Base-by-base conservation (phyloP, 2,797 vertebrate species). In the Threskiornis aethiopicus region DNA sequence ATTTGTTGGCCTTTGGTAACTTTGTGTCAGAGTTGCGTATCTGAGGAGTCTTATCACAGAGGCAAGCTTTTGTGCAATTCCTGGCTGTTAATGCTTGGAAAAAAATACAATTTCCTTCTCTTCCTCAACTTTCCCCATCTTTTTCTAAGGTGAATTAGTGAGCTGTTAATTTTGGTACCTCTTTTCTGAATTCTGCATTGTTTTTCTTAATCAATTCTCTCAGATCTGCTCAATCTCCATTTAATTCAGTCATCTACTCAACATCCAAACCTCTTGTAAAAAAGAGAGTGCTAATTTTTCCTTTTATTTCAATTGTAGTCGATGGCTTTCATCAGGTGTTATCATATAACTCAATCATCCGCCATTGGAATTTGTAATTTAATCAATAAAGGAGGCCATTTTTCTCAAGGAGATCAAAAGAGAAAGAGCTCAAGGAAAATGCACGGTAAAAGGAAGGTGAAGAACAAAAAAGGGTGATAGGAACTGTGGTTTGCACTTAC, bases 241-340 rank as follows among this genome's bases (percentile, higher is more conserved):
- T 94, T 97, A 96, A 94, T 97, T 97, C 79, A 87, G 72, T 86
- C 92, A 95, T 59, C 86, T 91, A 92, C 92, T 96, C 81, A 94
- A 88, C 89, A 93, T 76, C 75, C 85, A 89, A 94, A 89, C 55
- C 75, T 90, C 94, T 90, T 96, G 69, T 95, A 95, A 93, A 95
- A 92, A 89, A 84, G 59, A 95, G 65, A 81, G 64, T 78, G 94
- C 72, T 88, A 92, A 94, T 97, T 96, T 91, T 95, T 79, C 66
- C 49, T 75, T 95, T 97, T 96, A 93, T 97, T 97, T 96, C 87
- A 92, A 37, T 89, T 84, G 78, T 88, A 46, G 64, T 72, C 90
- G 92, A 94, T 96, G 92, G 67, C 61, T 97, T 97, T 96, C 0
- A 0, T 69, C 89, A 92, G 85, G 84, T 94, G 62, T 87, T 97